Evolutionary conservation across 1,140 invertebrate genomes (phyloP).

Genomic region (Drosophila chauvacae): DNA sequence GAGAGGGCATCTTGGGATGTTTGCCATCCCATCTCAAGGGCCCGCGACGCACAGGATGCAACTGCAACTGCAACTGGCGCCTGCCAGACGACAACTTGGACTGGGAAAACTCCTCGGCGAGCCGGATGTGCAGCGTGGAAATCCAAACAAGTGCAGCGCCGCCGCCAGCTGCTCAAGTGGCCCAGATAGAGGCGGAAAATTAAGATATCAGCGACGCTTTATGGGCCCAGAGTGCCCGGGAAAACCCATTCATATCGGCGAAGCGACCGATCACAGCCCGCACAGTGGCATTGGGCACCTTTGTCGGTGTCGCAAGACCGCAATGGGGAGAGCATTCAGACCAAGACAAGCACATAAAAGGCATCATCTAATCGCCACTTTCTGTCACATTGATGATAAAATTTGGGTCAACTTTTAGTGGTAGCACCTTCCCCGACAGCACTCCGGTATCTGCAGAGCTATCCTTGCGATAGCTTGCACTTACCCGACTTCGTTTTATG

Average conservation of each 20-base stretch:
- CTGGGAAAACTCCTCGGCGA: constrained; percentile 18
- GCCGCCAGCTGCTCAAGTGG: constrained; percentile 42
- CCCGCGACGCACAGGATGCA: constrained; percentile 64
- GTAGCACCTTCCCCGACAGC: constrained; percentile 58
- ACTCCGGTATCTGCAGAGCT: constrained; percentile 23
- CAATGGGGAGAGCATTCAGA: constrained; percentile 13
- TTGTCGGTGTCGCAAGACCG: constrained; percentile 41
- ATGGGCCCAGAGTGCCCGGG: constrained; percentile 30
- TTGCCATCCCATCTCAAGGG: constrained; percentile 54
- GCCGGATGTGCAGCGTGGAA: constrained; percentile 59
- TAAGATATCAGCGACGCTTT: constrained; percentile 79
- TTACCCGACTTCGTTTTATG: constrained; percentile 56
- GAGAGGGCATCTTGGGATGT: constrained; percentile 15
- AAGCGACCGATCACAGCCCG: constrained; percentile 10
- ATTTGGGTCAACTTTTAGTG: constrained; percentile 82
- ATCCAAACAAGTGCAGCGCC: constrained; percentile 75
- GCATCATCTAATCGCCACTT: constrained; percentile 82
- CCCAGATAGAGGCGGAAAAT: constrained; percentile 71
- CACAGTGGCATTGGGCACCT: constrained; percentile 67
- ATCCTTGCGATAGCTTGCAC: constrained; percentile 79
- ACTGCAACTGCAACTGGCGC: constrained; percentile 63
- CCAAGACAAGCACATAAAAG: constrained; percentile 60
- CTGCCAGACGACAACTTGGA: constrained; percentile 38
- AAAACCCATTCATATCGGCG: constrained; percentile 61
- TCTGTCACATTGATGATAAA: constrained; percentile 83